Base-by-base conservation (phyloP, 2,888 invertebrate genomes). In the Orchesellides sinensis region DNA sequence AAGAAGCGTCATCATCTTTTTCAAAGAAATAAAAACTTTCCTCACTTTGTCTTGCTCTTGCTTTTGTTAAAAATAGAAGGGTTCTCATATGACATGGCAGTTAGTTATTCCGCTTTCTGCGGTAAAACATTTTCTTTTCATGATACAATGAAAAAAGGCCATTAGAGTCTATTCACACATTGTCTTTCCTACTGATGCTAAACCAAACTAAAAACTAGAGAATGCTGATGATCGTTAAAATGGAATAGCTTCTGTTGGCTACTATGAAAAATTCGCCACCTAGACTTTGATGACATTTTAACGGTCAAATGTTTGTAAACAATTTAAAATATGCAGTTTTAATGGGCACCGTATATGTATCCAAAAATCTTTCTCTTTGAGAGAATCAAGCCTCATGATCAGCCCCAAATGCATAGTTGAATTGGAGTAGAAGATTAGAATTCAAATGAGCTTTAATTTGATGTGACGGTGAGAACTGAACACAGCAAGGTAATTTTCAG, bases 61-160 rank as follows among this genome's bases (percentile, higher is more conserved):
- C 63, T 63, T 73, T 73, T 63, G 73, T 63, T 25, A 63, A 32
- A 49, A 59, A 52, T 40, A 56, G 45, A 73, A 52, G 61, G 49
- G 63, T 63, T 49, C 49, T 73, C 73, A 21, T 73, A 63, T 73
- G 73, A 73, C 73, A 63, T 17, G 63, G 63, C 29, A 73, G n/a
- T n/a, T n/a, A 72, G 63, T 45, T 61, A 73, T 14, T 49, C 47
- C 49, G 29, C 59, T 63, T 61, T 73, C 35, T 73, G 49, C 35
- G 73, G 73, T 23, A 32, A 68, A 73, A 25, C 59, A 73, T 73
- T 63, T 73, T 63, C 52, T 35, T 56, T 73, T 63, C 27, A 66
- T 45, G 63, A 63, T 19, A 35, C 61, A 12, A 6, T 21, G 19
- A 63, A 63, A 3, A 21, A 59, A n/a, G 14, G 6, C 35, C 35